These are phyloP conservation scores for Pampus argenteus DNA, from an alignment of 2,797 vertebrate genomes.

Conservation along the genomic window DNA sequence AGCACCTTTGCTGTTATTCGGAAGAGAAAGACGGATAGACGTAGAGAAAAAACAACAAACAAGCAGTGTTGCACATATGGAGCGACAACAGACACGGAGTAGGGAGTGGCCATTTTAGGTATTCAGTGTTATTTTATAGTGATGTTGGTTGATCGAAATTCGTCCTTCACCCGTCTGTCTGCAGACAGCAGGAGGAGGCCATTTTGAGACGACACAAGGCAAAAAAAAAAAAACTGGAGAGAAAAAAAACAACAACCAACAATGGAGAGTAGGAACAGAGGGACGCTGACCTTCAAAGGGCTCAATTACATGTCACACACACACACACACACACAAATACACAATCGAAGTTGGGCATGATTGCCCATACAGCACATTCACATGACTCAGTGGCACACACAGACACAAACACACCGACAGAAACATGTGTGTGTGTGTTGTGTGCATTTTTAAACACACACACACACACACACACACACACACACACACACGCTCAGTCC, in stretches of 20 bases:
- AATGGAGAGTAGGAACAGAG: conserved; percentile 69
- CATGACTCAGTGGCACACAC: conserved; percentile 29
- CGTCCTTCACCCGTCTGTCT: conserved; percentile 58
- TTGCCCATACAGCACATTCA: conserved; percentile 50
- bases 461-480: conserved; percentile 40
- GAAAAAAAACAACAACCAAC: conserved; percentile 55
- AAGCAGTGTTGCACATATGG: conserved; percentile 1
- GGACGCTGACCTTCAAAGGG: conserved; percentile 79
- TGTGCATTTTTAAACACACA: conserved; percentile 46
- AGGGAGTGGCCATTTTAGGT: conserved; percentile 61
- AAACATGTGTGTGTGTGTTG: conserved; percentile 17
- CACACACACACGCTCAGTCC: conserved; percentile 48
- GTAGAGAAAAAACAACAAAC: neutral
- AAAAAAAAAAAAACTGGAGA: conserved; percentile 55
- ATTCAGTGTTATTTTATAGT: conserved; percentile 39
- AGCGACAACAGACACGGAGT: conserved; percentile 32
- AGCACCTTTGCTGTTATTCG: conserved; percentile 10
- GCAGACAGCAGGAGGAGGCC: conserved; percentile 58
- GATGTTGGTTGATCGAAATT: conserved; percentile 61
- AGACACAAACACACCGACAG: conserved; percentile 29
- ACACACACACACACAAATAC: conserved; percentile 39
- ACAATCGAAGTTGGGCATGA: conserved; percentile 62
- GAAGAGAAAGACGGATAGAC: conserved; percentile 20
- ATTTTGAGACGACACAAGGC: conserved; percentile 73
- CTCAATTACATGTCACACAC: conserved; percentile 71